These are phyloP conservation scores for Agonopterix arenella DNA, from an alignment of 2,888 invertebrate genomes.

Conservation along the genomic window DNA sequence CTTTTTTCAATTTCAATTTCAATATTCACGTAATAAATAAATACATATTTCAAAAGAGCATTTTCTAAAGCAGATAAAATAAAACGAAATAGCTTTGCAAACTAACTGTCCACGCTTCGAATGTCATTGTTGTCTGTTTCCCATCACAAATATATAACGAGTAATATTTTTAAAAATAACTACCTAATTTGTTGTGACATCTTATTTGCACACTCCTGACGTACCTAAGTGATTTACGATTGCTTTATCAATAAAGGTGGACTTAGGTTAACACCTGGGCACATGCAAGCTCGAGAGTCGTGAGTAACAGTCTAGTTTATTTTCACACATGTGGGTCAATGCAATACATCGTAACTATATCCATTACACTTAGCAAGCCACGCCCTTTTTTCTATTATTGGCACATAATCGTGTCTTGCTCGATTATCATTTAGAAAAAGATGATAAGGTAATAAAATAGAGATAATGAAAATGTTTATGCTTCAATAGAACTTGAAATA, in stretches of 20 bases:
- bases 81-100: no score
- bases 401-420: slow-evolving; percentile 38
- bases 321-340: slow-evolving; percentile 70
- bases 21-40: no score
- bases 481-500: neutral
- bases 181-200: no score
- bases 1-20: no score
- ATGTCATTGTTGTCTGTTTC: no score
- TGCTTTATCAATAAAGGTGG: neutral
- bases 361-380: slow-evolving; percentile 40
- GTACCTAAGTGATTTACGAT: neutral
- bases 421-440: neutral
- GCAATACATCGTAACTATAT: slow-evolving; percentile 38
- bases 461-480: neutral
- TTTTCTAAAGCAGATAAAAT: no score
- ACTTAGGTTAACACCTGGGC: slow-evolving; percentile 28
- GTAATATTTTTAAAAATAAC: no score
- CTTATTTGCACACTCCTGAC: neutral
- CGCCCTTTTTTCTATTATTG: slow-evolving; percentile 47
- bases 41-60: no score
- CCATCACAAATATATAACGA: no score
- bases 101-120: no score
- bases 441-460: slow-evolving; percentile 11
- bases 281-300: slow-evolving; percentile 32
- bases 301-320: slow-evolving; percentile 46